Percentiles rank a stretch among this genome's conserved stretches.
phyloP scores from a whole-genome alignment of 2,113 vertebrate genomes.

The Prunella himalayana region DNA sequence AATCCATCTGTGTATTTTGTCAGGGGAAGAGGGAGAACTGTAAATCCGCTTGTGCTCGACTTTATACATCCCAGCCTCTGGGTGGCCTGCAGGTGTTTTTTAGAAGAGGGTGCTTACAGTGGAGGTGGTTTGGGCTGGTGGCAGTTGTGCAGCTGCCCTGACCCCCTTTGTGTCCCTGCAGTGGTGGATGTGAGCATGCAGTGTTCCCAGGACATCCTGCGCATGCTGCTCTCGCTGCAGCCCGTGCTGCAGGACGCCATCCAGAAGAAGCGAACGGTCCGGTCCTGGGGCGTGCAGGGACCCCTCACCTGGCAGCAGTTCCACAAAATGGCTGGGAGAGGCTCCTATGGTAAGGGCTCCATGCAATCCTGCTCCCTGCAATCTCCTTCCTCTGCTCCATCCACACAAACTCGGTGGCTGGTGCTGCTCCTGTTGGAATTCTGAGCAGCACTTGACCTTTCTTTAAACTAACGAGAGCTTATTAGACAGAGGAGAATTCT shows the following conservation, averaged over 20 bases:
- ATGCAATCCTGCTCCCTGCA: accelerated
- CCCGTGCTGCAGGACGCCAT: constrained; percentile 96
- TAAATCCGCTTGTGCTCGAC: neutral
- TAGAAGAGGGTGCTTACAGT: neutral
- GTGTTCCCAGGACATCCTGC: constrained; percentile 96
- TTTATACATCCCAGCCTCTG: accelerated
- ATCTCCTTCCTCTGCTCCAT: neutral
- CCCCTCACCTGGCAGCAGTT: constrained; percentile 99
- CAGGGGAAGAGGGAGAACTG: neutral
- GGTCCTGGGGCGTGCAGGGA: constrained; percentile 96
- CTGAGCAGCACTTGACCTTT: neutral
- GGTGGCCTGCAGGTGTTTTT: neutral
- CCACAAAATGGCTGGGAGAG: constrained; percentile 98
- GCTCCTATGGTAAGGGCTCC: constrained; percentile 88
- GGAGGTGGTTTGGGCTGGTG: neutral
- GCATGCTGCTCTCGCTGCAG: constrained; percentile 93
- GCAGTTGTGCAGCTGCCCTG: neutral
- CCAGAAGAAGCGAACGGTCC: constrained; percentile 93
- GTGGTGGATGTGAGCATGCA: constrained; percentile 90
- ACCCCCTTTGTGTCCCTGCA: constrained; percentile 34
- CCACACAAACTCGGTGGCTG: neutral
- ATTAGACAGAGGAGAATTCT: neutral
- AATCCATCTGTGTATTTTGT: neutral
- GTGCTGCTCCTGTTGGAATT: neutral
- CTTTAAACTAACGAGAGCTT: neutral